Evolutionary conservation across 2,113 vertebrate genomes (phyloP).

Genomic region (Apus apus): DNA sequence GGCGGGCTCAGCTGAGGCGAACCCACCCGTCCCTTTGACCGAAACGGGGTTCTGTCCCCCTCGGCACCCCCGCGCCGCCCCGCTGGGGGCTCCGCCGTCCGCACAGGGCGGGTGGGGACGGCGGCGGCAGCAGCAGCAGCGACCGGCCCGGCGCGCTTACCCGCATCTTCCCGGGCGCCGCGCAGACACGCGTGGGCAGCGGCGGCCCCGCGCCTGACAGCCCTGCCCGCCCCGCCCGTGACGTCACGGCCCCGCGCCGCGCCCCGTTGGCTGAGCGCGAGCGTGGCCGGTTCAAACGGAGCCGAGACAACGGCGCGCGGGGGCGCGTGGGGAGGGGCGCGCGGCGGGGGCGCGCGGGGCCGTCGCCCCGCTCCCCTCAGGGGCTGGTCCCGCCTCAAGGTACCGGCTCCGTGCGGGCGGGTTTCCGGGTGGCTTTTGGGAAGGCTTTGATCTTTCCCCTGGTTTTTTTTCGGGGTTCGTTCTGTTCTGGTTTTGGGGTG

Average conservation of each 20-base stretch:
- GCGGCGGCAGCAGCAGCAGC: background rate
- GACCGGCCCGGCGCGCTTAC: background rate
- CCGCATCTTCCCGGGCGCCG: conserved; percentile 52
- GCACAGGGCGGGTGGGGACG: background rate
- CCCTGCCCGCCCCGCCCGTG: background rate
- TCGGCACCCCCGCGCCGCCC: too few species aligned
- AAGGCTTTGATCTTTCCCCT: too few species aligned
- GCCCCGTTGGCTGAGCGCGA: conserved; percentile 28
- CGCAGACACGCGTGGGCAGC: background rate
- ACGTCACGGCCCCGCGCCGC: conserved; percentile 26
- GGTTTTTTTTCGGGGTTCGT: background rate
- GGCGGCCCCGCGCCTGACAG: background rate
- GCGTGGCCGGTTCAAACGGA: conserved; percentile 54
- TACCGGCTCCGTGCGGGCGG: too few species aligned
- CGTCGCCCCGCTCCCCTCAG: background rate
- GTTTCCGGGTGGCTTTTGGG: too few species aligned
- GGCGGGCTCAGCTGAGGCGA: too few species aligned
- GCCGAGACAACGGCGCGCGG: background rate
- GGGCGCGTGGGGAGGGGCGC: background rate
- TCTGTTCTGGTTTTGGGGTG: too few species aligned
- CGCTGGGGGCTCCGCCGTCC: background rate
- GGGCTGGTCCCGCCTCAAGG: too few species aligned
- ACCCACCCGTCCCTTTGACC: background rate
- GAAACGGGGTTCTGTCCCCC: background rate
- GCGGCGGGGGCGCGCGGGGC: too few species aligned